Evolutionary conservation across 2,113 vertebrate genomes (phyloP), one percentile per base, ranked within the genome.

Genomic region (Ancistrus triradiatus): DNA sequence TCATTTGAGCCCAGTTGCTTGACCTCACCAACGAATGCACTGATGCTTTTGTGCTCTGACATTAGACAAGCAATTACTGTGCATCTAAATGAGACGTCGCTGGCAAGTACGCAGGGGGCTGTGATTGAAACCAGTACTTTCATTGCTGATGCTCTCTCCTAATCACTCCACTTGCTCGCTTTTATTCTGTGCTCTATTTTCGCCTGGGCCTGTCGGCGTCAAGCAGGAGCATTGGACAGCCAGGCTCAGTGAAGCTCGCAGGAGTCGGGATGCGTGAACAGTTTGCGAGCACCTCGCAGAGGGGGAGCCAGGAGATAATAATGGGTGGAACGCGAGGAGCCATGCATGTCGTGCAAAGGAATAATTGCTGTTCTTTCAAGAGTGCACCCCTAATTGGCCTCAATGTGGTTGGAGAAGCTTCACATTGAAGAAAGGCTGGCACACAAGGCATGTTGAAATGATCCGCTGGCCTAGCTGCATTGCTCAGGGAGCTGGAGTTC

Each of bases 301-400:
- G 77, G 80, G 81, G 78, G 78, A 80, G 74, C 80, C 78, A 69
- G 73, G 70, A 82, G 77, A 85, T 85, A 83, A 87, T 87, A 85
- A 86, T 79, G 85, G 82, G 80, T 71, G 80, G 77, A 83, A 77
- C 78, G 80, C 76, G 27, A 76, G 79, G 70, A 88, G 77, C 78
- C 77, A 68, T 84, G 81, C 82, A 76, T 81, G 80, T 82, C 65
- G 47, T 80, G 84, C 72, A 76, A 79, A 80, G 80, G 83, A 87
- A 83, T 90, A 88, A 88, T 88, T 86, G 85, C 83, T 78, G 74
- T 74, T 80, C 78, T 84, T 87, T 84, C 80, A 86, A 80, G 77
- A 83, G 79, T 73, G 71, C 78, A 78, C 77, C 83, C 80, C 85
- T 89, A 88, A 88, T 88, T 88, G 88, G 84, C 81, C 81, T 81